These are phyloP conservation scores for Euplagia quadripunctaria DNA, from an alignment of 2,888 invertebrate genomes.

Conservation along the genomic window DNA sequence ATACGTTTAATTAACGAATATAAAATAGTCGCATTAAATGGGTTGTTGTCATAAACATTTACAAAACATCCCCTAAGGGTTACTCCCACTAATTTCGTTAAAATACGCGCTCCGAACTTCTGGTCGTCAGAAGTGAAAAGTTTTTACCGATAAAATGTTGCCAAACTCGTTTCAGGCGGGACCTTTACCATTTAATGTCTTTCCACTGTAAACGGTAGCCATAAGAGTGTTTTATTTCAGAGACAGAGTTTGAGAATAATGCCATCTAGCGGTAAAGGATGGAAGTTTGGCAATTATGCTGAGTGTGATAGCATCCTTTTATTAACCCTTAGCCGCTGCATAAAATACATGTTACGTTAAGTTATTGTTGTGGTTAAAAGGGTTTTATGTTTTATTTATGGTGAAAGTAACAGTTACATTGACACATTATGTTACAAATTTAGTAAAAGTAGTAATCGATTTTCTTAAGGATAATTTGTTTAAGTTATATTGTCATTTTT, in stretches of 20 bases:
- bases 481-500: too few species aligned
- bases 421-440: neutral
- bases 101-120: constrained; percentile 37
- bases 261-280: constrained; percentile 25
- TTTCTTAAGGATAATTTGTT: too few species aligned
- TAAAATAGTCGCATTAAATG: constrained; percentile 13
- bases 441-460: too few species aligned
- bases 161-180: constrained; percentile 22
- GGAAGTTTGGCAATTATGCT: constrained; percentile 3
- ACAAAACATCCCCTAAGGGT: constrained; percentile 20
- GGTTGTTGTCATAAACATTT: constrained; percentile 15
- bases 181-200: constrained; percentile 37
- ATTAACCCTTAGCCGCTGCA: neutral
- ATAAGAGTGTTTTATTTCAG: constrained; percentile 22
- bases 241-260: constrained; percentile 19
- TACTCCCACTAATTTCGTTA: constrained; percentile 34
- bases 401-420: neutral
- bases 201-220: constrained; percentile 32
- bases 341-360: neutral
- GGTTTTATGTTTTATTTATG: constrained; percentile 1
- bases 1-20: constrained; percentile 8
- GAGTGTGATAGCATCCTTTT: constrained; percentile 2
- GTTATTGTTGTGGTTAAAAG: neutral
- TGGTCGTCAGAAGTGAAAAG: constrained; percentile 29
- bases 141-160: constrained; percentile 36